A percentile compares a stretch with the other conserved stretches of the same genome.
phyloP scores from a whole-genome alignment of 2,888 invertebrate genomes.

The Iselma pallidipennis region DNA sequence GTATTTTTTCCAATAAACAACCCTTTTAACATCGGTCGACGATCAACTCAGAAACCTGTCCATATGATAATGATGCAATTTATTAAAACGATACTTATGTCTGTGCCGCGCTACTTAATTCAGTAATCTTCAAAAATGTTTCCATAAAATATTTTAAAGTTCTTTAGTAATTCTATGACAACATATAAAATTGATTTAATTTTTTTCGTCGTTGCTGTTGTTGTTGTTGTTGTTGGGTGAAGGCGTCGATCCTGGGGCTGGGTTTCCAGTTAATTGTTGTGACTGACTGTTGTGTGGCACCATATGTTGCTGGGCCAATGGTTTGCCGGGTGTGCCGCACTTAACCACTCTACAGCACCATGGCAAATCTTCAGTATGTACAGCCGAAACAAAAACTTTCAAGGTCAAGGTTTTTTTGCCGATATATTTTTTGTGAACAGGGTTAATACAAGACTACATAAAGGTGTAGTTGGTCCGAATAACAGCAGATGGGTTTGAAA shows the following conservation, averaged over 20 bases:
- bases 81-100: constrained; percentile 33
- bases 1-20: constrained; percentile 12
- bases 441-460: constrained; percentile 10
- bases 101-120: constrained; percentile 27
- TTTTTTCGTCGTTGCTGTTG: background rate
- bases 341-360: background rate
- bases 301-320: background rate
- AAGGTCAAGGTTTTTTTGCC: constrained; percentile 23
- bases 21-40: constrained; percentile 13
- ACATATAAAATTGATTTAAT: background rate
- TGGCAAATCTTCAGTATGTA: constrained; percentile 19
- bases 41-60: constrained; percentile 1
- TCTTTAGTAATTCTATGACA: background rate
- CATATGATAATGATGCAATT: constrained; percentile 29
- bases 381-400: constrained; percentile 15
- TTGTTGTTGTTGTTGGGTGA: background rate
- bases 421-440: background rate
- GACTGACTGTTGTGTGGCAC: constrained; percentile 1
- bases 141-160: too few species aligned
- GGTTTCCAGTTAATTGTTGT: background rate
- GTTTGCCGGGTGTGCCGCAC: constrained; percentile 1
- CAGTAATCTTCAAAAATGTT: too few species aligned
- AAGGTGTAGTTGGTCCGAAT: constrained; percentile 8
- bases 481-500: constrained; percentile 22
- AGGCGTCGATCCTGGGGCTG: background rate